Evolutionary conservation across 1,140 invertebrate species (phyloP).

Genomic region (Drosophila mojavensis): DNA sequence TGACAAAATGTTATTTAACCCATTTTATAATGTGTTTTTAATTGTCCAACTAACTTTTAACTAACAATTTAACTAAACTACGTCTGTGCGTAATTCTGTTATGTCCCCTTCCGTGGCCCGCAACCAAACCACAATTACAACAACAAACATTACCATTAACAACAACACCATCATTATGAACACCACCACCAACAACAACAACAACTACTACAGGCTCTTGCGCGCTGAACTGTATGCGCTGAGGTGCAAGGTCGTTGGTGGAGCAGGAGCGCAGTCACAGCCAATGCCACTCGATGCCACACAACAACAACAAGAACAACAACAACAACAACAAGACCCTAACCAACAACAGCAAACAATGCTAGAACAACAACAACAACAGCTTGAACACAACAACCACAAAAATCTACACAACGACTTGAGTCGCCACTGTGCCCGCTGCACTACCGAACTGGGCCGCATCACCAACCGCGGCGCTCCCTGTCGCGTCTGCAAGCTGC

Average conservation of each 20-base stretch:
- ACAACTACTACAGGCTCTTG: constrained; percentile 85
- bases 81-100: constrained; percentile 55
- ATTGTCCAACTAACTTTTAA: constrained; percentile 50
- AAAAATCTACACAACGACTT: constrained; percentile 83
- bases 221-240: constrained; percentile 87
- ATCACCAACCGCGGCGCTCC: constrained; percentile 90
- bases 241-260: constrained; percentile 85
- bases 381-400: constrained; percentile 71
- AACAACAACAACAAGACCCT: constrained; percentile 48
- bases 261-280: constrained; percentile 42
- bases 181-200: constrained; percentile 33
- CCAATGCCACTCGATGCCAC: constrained; percentile 59
- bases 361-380: constrained; percentile 53
- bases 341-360: constrained; percentile 53
- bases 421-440: constrained; percentile 88
- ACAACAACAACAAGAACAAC: constrained; percentile 69
- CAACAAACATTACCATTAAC: constrained; percentile 69
- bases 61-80: constrained; percentile 44
- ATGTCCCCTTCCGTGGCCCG: constrained; percentile 38
- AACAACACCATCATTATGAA: constrained; percentile 17
- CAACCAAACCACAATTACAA: constrained; percentile 21
- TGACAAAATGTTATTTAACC: constrained; percentile 53
- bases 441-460: constrained; percentile 88
- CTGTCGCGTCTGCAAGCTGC: constrained; percentile 88
- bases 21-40: constrained; percentile 65